Evolutionary conservation across 2,113 vertebrate species (phyloP).

Genomic region (Athene noctua): DNA sequence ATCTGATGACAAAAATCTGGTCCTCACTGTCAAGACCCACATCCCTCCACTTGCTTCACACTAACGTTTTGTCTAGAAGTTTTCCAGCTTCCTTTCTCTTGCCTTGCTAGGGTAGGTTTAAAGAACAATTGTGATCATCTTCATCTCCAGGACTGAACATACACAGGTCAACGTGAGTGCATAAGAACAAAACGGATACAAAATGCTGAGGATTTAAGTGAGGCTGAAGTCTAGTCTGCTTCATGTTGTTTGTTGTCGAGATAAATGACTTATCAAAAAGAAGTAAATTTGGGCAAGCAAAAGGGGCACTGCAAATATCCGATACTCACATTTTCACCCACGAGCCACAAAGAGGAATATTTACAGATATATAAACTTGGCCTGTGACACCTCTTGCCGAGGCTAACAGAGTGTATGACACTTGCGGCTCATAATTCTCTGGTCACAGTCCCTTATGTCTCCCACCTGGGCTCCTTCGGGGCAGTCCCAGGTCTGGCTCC

Average conservation of each 20-base stretch:
- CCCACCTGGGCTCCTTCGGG: fast-evolving
- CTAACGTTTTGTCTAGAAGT: background rate
- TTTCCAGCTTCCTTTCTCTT: background rate
- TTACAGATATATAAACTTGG: fast-evolving
- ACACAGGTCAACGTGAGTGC: background rate
- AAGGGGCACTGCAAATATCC: background rate
- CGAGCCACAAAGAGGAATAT: fast-evolving
- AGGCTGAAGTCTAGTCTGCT: background rate
- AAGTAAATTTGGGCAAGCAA: background rate
- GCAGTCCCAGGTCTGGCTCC: fast-evolving
- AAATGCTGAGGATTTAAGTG: background rate
- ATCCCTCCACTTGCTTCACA: background rate
- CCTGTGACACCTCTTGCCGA: background rate
- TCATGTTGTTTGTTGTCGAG: background rate
- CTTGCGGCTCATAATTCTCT: fast-evolving
- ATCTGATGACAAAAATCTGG: background rate
- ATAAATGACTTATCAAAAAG: background rate
- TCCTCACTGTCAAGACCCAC: background rate
- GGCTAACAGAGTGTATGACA: fast-evolving
- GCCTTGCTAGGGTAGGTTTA: background rate
- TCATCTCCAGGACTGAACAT: fast-evolving
- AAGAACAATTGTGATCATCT: background rate
- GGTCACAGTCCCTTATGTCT: fast-evolving
- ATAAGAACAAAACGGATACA: background rate
- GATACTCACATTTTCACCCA: background rate